Evolutionary conservation across 2,113 vertebrate species (phyloP).

Genomic region (Pyrgilauda ruficollis): DNA sequence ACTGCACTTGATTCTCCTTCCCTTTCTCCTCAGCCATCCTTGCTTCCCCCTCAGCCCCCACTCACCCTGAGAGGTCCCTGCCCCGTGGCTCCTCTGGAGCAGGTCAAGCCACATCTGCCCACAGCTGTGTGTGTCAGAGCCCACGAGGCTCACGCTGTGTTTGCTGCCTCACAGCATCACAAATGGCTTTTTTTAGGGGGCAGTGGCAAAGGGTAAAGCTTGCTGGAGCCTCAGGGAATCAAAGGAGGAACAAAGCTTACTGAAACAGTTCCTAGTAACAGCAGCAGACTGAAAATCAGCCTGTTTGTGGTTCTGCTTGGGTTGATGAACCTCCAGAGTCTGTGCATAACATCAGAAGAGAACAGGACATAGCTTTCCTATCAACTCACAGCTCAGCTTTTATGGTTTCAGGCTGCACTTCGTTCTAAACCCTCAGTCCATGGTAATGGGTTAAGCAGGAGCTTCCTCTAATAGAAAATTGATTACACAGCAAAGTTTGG

Average conservation of each 20-base stretch:
- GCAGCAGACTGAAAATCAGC: not conserved
- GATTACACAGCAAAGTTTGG: not conserved
- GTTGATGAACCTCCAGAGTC: not conserved
- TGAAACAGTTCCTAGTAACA: not conserved
- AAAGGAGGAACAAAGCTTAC: not conserved
- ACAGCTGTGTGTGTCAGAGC: not conserved
- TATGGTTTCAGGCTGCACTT: conserved; percentile 6
- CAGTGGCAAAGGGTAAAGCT: not conserved
- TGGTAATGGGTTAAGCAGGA: not conserved
- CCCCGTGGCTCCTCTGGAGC: not conserved
- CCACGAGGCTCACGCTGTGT: rapidly evolving
- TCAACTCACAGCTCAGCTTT: not conserved
- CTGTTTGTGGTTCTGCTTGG: not conserved
- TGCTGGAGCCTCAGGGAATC: not conserved
- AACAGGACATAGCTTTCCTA: not conserved
- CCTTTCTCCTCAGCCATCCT: not conserved
- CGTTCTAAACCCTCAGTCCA: not conserved
- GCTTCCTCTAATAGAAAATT: not conserved
- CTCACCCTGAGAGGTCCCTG: not conserved
- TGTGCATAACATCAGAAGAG: not conserved
- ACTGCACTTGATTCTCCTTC: not conserved
- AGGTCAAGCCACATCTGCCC: not conserved
- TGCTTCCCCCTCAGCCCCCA: not conserved
- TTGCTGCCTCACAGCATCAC: not conserved
- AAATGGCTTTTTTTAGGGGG: not conserved